Percentiles rank a stretch among this genome's conserved stretches.
These are phyloP conservation scores for Pristiophorus japonicus DNA, from an alignment of 2,113 vertebrate species.

Conservation along the genomic window DNA sequence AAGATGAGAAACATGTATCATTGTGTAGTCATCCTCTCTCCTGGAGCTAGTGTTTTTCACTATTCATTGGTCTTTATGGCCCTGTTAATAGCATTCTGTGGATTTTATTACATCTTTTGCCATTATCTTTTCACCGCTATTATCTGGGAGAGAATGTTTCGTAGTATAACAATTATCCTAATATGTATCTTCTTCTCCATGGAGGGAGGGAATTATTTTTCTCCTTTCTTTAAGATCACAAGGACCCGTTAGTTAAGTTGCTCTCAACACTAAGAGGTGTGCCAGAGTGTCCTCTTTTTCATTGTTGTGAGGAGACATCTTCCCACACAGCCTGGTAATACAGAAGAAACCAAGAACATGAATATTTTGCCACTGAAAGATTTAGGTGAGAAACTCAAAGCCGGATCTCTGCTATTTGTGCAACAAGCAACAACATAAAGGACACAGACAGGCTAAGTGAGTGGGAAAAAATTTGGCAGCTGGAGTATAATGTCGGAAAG, in stretches of 20 bases:
- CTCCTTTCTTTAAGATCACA: background rate
- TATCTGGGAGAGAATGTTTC: background rate
- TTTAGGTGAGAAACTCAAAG: background rate
- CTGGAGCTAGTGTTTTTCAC: background rate
- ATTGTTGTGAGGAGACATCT: background rate
- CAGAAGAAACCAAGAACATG: background rate
- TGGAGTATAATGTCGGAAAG: too few relatives aligned
- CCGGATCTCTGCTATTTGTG: background rate
- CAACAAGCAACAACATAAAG: background rate
- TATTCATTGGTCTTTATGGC: conserved; percentile 6
- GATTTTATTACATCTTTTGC: background rate
- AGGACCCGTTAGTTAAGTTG: background rate
- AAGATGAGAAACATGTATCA: background rate
- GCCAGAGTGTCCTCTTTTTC: background rate
- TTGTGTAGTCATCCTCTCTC: background rate
- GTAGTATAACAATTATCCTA: background rate
- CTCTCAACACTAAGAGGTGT: background rate
- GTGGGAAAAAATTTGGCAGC: too few relatives aligned
- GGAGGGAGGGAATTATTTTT: background rate
- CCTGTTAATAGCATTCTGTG: background rate
- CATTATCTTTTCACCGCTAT: conserved; percentile 19
- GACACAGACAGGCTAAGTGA: too few relatives aligned
- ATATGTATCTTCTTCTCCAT: background rate
- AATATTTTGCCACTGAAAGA: background rate
- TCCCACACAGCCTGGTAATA: background rate